Conservation (phyloP, 30 jellyfish, hydroid and myxozoan species). For the Nemopilema nomurai region DNA sequence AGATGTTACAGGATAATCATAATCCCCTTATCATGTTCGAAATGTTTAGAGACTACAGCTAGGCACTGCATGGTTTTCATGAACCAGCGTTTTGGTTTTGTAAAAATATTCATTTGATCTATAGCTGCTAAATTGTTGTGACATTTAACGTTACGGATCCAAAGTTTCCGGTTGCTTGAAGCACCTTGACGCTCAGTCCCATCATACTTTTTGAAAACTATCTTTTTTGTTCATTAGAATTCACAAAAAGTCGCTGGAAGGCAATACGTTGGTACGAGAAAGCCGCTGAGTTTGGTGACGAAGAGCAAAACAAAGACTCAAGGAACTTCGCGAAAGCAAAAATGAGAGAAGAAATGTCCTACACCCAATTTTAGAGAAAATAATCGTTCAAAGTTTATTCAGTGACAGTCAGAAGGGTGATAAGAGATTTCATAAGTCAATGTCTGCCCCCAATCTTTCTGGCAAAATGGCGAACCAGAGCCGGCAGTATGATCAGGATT, state of each 20-base stretch:
- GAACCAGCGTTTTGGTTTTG: too few relatives aligned
- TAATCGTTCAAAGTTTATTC: slow-evolving; percentile 45
- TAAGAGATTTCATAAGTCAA: slow-evolving; percentile 51
- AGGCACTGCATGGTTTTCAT: too few relatives aligned
- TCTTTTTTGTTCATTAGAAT: too few relatives aligned
- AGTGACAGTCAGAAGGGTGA: slow-evolving; percentile 11
- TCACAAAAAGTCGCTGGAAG: slow-evolving; percentile 38
- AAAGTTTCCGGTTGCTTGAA: too few relatives aligned
- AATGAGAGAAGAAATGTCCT: slow-evolving; percentile 9
- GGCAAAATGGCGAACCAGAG: background rate
- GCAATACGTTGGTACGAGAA: slow-evolving; percentile 66
- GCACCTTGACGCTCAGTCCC: too few relatives aligned
- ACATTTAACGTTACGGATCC: too few relatives aligned
- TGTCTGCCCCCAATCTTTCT: slow-evolving; percentile 54
- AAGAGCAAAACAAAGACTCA: slow-evolving; percentile 40
- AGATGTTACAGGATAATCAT: too few relatives aligned
- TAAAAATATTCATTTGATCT: too few relatives aligned
- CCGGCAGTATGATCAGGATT: background rate
- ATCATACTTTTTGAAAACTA: too few relatives aligned
- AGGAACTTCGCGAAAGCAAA: slow-evolving; percentile 16
- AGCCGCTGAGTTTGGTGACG: slow-evolving; percentile 59
- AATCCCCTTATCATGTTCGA: too few relatives aligned
- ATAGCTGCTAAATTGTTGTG: too few relatives aligned
- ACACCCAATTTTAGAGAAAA: slow-evolving; percentile 59
- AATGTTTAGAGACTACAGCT: too few relatives aligned